These are phyloP conservation scores for Phenganax subtilis DNA, from an alignment of 92 coral and sea anemone species.

Conservation along the genomic window DNA sequence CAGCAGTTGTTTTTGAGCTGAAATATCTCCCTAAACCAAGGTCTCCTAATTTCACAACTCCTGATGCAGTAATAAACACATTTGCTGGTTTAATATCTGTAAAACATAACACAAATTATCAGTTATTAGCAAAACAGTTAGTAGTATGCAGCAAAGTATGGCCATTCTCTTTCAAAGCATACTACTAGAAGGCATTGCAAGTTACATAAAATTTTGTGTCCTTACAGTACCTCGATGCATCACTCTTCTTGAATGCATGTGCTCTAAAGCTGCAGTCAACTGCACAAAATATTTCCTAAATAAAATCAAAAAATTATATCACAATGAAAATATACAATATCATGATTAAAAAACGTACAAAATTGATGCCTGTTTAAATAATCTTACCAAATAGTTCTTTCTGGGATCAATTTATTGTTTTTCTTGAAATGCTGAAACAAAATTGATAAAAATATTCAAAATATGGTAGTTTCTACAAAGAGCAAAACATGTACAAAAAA, in stretches of 20 bases:
- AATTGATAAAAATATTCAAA: conserved; percentile 1
- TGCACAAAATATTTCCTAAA: conserved; percentile 97
- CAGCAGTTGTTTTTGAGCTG: conserved; percentile 94
- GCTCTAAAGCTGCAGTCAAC: conserved; percentile 89
- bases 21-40: conserved; percentile 89
- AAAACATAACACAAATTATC: neutral
- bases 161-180: too few species aligned
- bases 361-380: neutral
- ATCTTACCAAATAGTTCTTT: conserved; percentile 91
- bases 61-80: conserved; percentile 93
- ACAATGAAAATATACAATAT: neutral
- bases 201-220: neutral
- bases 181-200: neutral
- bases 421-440: conserved; percentile 81
- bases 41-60: conserved; percentile 96
- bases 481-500: neutral
- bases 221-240: conserved; percentile 83
- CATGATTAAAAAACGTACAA: neutral
- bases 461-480: neutral
- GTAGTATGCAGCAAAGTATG: too few species aligned
- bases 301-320: too few species aligned
- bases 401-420: conserved; percentile 85
- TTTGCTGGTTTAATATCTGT: conserved; percentile 99
- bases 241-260: conserved; percentile 97
- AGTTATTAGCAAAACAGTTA: too few species aligned